These are phyloP conservation scores for Pterois miles DNA, from an alignment of 2,797 vertebrate genomes.

Conservation along the genomic window DNA sequence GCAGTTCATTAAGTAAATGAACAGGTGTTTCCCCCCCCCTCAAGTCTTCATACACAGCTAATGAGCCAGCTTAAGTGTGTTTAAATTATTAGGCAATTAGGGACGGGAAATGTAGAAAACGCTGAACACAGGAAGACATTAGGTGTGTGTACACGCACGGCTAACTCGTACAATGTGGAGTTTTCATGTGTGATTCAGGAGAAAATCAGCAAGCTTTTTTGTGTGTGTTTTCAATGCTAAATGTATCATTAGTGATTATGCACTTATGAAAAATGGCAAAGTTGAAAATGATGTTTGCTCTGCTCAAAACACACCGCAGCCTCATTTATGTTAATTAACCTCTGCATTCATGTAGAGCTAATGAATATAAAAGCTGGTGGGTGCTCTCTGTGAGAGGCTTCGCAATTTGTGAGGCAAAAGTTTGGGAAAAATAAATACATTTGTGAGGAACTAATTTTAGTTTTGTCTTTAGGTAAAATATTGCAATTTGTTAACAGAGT, in stretches of 20 bases:
- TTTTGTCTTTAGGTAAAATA: conserved; percentile 37
- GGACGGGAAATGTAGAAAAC: conserved; percentile 79
- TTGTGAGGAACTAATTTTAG: conserved; percentile 30
- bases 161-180: conserved; percentile 52
- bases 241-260: conserved; percentile 69
- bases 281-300: conserved; percentile 66
- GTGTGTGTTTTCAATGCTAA: conserved; percentile 59
- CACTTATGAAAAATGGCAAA: conserved; percentile 51
- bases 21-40: conserved; percentile 78
- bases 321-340: conserved; percentile 56
- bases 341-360: conserved; percentile 56
- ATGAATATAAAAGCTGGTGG: conserved; percentile 48
- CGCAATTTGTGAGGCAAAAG: conserved; percentile 26
- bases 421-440: conserved; percentile 55
- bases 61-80: conserved; percentile 80
- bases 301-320: conserved; percentile 37
- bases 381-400: conserved; percentile 17
- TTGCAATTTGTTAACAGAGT: not conserved
- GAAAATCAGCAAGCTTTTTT: conserved; percentile 42
- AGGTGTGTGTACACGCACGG: conserved; percentile 41
- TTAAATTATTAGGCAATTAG: conserved; percentile 84
- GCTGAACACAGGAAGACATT: conserved; percentile 74
- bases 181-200: conserved; percentile 47
- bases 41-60: conserved; percentile 74
- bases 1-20: conserved; percentile 78